Evolutionary conservation across 2,888 invertebrate genomes (phyloP), one percentile per base, ranked within the genome.

Genomic region (Idaea biselata): DNA sequence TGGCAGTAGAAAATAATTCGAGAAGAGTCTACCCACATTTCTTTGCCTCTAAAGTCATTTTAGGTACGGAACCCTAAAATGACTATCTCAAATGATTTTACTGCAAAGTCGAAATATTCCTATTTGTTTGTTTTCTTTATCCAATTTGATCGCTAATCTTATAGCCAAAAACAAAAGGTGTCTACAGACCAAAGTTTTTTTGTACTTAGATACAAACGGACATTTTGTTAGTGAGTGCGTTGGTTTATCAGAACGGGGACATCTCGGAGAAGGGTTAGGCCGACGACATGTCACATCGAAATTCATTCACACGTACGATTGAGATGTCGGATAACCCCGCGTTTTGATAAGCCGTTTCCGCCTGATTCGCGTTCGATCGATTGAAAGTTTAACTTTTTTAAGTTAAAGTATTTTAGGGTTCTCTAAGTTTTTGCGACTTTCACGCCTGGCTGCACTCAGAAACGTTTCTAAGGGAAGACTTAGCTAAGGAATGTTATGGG

Each of bases 201-300:
- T 81, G 76, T 74, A 77, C 75, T 82, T 78, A 80, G 85, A 86
- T 86, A 88, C 87, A 88, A 86, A 86, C 82, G 83, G 83, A 87
- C 88, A 89, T 87, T 91, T 91, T 89, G 90, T 91, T 81, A 83
- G 81, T 75, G 81, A 78, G 80, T 82, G 82, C 76, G 70, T 73
- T 70, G 76, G 74, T 79, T 86, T 91, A 90, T 91, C 91, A 73
- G 77, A 68, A 68, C 76, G 73, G 77, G 75, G 77, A 76, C 79
- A 87, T 88, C 87, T 83, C 73, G 66, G 75, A 76, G 14, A 84
- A 84, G 83, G 81, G 78, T 84, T 79, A 78, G 80, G 82, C 76
- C 77, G 82, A 84, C 82, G 88, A 83, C 84, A 84, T 82, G 76
- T 74, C 73, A 71, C 72, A 73, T 80, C 77, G 77, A 80, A 80